Conservation (phyloP, 1,140 invertebrate genomes). For the Centruroides vittatus region DNA sequence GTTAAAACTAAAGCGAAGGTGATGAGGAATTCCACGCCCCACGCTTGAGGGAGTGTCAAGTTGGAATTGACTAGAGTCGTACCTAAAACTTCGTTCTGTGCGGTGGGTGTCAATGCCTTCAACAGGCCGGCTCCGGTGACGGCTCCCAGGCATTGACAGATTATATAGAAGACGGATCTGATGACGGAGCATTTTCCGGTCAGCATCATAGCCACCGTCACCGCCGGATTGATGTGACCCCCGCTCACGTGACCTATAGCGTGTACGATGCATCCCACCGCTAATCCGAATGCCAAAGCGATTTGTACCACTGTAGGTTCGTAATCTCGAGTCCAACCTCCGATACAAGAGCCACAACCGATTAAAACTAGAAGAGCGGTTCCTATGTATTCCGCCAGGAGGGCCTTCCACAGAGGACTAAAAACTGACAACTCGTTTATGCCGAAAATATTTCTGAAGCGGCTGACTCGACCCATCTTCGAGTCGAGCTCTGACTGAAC, state of each 20-base stretch:
- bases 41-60: conserved; percentile 42
- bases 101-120: conserved; percentile 34
- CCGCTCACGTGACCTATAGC: conserved; percentile 69
- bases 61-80: no score
- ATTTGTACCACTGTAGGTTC: conserved; percentile 53
- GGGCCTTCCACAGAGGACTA: background rate
- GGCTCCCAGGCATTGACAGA: conserved; percentile 59
- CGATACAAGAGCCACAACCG: conserved; percentile 62
- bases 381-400: conserved; percentile 62
- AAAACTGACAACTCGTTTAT: no score
- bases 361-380: conserved; percentile 72
- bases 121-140: conserved; percentile 31
- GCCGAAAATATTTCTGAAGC: no score
- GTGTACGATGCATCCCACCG: conserved; percentile 65
- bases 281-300: conserved; percentile 73
- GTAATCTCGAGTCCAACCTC: background rate
- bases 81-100: conserved; percentile 33
- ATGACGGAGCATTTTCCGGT: conserved; percentile 61
- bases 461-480: no score
- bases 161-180: conserved; percentile 54
- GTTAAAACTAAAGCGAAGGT: conserved; percentile 78
- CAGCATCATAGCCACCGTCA: conserved; percentile 57
- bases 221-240: conserved; percentile 78
- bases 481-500: no score
- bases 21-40: conserved; percentile 67